phyloP scores from a whole-genome alignment of 1,140 invertebrate genomes.

The Nilaparvata lugens region DNA sequence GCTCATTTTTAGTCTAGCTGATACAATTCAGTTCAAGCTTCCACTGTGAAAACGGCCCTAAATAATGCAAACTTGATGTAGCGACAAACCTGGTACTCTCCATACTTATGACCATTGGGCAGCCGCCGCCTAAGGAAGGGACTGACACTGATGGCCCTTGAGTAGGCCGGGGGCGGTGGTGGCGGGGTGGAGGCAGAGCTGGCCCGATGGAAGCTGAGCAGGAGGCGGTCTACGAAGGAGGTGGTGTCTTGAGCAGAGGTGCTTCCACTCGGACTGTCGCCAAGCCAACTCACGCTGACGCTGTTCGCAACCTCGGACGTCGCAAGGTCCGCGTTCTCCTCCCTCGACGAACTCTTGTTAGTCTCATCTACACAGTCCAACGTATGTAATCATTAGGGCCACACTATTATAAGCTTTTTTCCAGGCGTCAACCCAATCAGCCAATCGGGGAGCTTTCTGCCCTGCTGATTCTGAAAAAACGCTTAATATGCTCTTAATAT shows the following conservation, averaged over 20 bases:
- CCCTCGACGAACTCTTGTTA: neutral
- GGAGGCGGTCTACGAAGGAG: constrained; percentile 6
- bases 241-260: neutral
- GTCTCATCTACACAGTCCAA: neutral
- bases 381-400: too few species aligned
- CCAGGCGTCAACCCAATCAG: too few species aligned
- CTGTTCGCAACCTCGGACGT: neutral
- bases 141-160: neutral
- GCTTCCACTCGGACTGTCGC: neutral
- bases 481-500: too few species aligned
- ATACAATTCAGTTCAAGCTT: too few species aligned
- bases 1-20: too few species aligned
- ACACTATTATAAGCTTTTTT: too few species aligned
- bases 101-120: constrained; percentile 22
- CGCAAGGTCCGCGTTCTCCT: neutral
- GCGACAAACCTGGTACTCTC: constrained; percentile 19
- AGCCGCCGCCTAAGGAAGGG: constrained; percentile 12
- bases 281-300: too few species aligned
- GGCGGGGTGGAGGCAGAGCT: neutral
- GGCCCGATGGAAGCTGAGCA: constrained; percentile 7
- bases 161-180: neutral
- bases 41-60: too few species aligned
- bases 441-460: too few species aligned
- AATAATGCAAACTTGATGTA: neutral
- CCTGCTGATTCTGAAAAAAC: too few species aligned